phyloP scores from a whole-genome alignment of 2,113 vertebrate genomes.

The Rhinoptilus africanus region DNA sequence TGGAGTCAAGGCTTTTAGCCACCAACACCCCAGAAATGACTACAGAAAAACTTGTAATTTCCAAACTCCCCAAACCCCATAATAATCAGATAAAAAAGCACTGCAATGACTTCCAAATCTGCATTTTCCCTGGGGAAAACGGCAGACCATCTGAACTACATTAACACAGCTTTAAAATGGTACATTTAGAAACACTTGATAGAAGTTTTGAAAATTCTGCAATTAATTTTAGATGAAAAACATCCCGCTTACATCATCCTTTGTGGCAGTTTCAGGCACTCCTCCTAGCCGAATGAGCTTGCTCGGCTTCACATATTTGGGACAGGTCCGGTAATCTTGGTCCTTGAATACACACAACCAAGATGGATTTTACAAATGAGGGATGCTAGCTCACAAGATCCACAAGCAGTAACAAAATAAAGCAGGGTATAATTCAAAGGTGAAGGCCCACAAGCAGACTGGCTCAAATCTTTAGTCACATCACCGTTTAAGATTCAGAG shows the following conservation, averaged over 20 bases:
- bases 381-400: background rate
- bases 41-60: background rate
- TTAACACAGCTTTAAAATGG: background rate
- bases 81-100: background rate
- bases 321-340: constrained; percentile 92
- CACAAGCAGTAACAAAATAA: background rate
- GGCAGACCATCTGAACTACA: background rate
- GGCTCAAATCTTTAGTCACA: background rate
- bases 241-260: constrained; percentile 85
- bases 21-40: background rate
- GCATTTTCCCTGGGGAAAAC: background rate
- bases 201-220: background rate
- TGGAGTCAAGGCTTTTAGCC: background rate
- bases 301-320: constrained; percentile 86
- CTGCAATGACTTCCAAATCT: background rate
- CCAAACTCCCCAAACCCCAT: background rate
- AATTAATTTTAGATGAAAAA: background rate
- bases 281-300: constrained; percentile 88
- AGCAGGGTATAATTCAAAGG: background rate
- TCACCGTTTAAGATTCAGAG: background rate
- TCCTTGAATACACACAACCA: constrained; percentile 81
- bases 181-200: background rate
- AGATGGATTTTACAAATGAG: constrained; percentile 53
- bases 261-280: constrained; percentile 91
- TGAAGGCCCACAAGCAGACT: background rate